phyloP scores from a whole-genome alignment of 1,140 invertebrate genomes.

The Eufriesea mexicana region DNA sequence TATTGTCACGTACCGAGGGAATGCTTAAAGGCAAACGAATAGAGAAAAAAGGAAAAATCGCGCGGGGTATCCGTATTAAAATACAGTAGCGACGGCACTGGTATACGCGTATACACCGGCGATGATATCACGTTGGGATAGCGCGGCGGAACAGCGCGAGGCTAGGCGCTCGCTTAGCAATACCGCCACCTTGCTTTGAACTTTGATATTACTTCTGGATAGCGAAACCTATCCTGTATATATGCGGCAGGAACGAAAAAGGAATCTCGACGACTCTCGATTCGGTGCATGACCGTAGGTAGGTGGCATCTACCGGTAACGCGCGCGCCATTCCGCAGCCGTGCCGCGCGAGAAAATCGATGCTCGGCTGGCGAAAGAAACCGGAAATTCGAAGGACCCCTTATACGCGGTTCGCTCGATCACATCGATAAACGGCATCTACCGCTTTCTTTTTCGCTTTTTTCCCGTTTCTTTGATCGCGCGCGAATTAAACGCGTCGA shows the following conservation, averaged over 20 bases:
- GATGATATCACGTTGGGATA: conserved; percentile 31
- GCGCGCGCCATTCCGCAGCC: not conserved
- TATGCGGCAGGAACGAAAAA: conserved; percentile 1
- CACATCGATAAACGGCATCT: not conserved
- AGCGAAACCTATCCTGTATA: conserved; percentile 22
- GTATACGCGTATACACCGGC: not conserved
- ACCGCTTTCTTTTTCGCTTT: no score
- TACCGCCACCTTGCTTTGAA: conserved; percentile 45
- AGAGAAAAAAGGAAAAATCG: not conserved
- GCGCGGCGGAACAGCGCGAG: not conserved
- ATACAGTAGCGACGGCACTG: conserved; percentile 11
- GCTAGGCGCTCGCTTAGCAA: conserved; percentile 27
- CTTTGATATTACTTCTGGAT: conserved; percentile 55
- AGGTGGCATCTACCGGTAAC: not conserved
- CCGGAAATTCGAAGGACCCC: not conserved
- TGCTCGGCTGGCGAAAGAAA: not conserved
- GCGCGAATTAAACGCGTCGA: no score
- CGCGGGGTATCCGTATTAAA: conserved; percentile 14
- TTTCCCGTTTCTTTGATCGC: no score
- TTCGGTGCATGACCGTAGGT: not conserved
- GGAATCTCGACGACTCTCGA: conserved; percentile 33
- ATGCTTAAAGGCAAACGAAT: conserved; percentile 12
- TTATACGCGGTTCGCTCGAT: not conserved
- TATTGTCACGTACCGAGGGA: conserved; percentile 19
- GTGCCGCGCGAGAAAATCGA: not conserved